phyloP scores from a whole-genome alignment of 1,140 invertebrate species.

The Caerostris extrusa region DNA sequence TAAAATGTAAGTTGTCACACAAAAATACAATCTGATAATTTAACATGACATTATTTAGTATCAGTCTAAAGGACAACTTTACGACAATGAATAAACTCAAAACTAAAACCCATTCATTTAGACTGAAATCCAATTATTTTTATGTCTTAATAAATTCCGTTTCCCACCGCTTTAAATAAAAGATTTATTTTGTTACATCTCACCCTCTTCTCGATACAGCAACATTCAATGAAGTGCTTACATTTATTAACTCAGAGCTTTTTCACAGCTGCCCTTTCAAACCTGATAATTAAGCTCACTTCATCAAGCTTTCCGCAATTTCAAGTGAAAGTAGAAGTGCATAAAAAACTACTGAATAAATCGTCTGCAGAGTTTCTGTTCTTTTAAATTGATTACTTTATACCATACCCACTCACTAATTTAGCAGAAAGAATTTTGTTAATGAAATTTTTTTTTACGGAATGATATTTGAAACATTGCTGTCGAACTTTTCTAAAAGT shows the following conservation, averaged over 20 bases:
- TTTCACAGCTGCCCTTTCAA: neutral
- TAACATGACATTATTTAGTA: too few species aligned
- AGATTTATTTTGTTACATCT: too few species aligned
- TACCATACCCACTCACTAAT: neutral
- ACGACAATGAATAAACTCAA: too few species aligned
- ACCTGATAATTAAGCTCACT: neutral
- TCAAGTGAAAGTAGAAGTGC: neutral
- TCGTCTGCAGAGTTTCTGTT: neutral
- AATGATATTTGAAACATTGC: neutral
- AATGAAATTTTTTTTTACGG: neutral
- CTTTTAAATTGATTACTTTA: neutral
- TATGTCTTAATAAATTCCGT: too few species aligned
- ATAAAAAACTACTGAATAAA: neutral
- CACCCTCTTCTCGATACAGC: too few species aligned
- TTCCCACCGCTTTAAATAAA: too few species aligned
- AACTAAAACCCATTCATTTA: too few species aligned
- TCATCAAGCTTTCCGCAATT: neutral
- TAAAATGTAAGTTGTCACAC: too few species aligned
- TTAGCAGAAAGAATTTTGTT: neutral
- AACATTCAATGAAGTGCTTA: neutral
- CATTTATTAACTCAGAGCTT: neutral
- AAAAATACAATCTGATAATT: too few species aligned
- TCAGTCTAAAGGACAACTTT: too few species aligned
- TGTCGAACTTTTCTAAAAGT: neutral
- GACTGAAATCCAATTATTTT: too few species aligned